phyloP scores from a whole-genome alignment of 2,113 vertebrate genomes.

The Amblyopsis rosae region DNA sequence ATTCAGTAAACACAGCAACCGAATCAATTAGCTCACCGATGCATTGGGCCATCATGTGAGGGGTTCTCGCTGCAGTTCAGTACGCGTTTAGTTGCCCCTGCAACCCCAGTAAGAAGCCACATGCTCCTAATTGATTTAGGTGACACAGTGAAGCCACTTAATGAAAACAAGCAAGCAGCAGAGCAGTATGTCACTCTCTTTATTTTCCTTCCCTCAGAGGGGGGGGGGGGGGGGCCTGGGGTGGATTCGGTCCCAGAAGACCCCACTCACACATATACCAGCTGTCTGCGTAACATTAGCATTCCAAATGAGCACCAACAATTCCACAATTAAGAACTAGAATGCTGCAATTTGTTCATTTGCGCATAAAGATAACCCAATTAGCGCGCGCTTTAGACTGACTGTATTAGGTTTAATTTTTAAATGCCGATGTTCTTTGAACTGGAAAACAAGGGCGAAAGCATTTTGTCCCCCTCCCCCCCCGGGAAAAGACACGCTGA shows the following conservation, averaged over 20 bases:
- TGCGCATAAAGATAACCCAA: conserved; percentile 59
- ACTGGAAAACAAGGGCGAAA: conserved; percentile 10
- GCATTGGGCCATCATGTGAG: too few species aligned
- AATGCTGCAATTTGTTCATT: conserved; percentile 66
- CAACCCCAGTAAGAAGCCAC: too few species aligned
- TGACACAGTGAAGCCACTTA: too few species aligned
- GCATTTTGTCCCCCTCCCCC: neutral
- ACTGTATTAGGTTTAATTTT: conserved; percentile 50
- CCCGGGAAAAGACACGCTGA: too few species aligned
- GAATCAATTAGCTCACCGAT: too few species aligned
- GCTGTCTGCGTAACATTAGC: conserved; percentile 67
- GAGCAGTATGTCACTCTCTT: neutral
- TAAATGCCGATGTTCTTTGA: conserved; percentile 40
- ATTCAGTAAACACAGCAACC: too few species aligned
- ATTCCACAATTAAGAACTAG: conserved; percentile 72
- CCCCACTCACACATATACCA: conserved; percentile 47
- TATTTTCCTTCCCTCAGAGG: neutral
- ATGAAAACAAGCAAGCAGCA: too few species aligned
- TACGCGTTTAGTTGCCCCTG: too few species aligned
- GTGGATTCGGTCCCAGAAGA: conserved; percentile 64
- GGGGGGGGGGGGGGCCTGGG: conserved; percentile 18
- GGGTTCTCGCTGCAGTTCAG: too few species aligned
- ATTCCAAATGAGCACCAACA: conserved; percentile 63
- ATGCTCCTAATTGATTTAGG: too few species aligned
- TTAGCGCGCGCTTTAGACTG: conserved; percentile 59